Evolutionary conservation across 1,140 invertebrate genomes (phyloP), one percentile per base, ranked within the genome.

Genomic region (Zaprionus inermis): DNA sequence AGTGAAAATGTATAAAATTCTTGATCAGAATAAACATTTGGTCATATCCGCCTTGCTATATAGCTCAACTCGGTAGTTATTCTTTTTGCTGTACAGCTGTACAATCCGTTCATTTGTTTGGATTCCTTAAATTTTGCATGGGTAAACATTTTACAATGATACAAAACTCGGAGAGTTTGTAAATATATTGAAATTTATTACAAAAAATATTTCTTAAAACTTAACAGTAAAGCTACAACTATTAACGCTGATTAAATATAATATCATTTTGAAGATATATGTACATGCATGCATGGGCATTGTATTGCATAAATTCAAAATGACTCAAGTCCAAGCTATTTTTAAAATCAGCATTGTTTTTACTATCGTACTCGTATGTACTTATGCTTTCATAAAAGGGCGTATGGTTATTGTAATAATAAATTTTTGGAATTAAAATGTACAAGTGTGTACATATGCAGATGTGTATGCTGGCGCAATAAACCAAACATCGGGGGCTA

Each of bases 141-240:
- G 30, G 30, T 32, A 32, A 9, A 32, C 4, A 1, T 32, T 32
- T 10, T 32, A 4, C 10, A 32, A 4, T 6, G 0, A 9, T 10
- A 6, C 9, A 10, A 32, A 41, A 44, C n/a, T 9, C 24, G 7
- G 14, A 0, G 30, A 55, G 51, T 55, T 72, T 70, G 65, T 85
- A 81, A 81, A 86, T 86, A 81, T 81, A 73, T 86, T 78, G 52
- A 86, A 82, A 82, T 88, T 79, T 86, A 86, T 86, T 86, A 79
- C 66, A 86, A 82, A 86, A 82, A 73, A 69, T 79, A 79, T 77
- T 77, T 64, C 74, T 77, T 88, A 74, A 88, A 86, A 86, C 83
- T 82, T 86, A 86, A 86, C 76, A 88, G 72, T 86, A 82, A 61
- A 78, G 70, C 76, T 86, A 85, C 60, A 77, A 72, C 55, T 79